These are phyloP conservation scores for Octonoba sinensis DNA, from an alignment of 2,888 invertebrate species.

Conservation along the genomic window DNA sequence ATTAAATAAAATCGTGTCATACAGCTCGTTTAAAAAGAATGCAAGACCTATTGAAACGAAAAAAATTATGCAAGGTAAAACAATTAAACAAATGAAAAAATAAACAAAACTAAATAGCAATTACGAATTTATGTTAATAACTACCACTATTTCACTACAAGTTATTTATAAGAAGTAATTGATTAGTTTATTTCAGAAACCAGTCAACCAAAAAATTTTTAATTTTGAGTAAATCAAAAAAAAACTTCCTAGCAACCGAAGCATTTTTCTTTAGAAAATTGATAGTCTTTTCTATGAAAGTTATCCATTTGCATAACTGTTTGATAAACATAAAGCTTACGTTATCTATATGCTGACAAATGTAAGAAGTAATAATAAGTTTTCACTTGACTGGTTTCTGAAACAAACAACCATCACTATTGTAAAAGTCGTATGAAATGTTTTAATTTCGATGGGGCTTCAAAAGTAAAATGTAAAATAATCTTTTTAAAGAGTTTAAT, in stretches of 20 bases:
- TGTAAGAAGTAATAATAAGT: neutral
- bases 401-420: constrained; percentile 3
- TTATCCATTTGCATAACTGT: neutral
- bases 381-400: constrained; percentile 7
- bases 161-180: no score
- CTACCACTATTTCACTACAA: no score
- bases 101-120: no score
- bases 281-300: neutral
- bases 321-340: neutral
- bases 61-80: no score
- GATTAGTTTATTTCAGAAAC: constrained; percentile 8
- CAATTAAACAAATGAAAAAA: no score
- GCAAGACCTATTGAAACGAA: no score
- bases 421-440: neutral
- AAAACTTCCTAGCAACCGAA: constrained; percentile 2
- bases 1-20: no score
- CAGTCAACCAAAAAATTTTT: constrained; percentile 5
- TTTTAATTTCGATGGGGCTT: neutral
- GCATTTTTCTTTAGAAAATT: constrained; percentile 5
- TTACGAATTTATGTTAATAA: no score
- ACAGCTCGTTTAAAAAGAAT: no score
- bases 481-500: neutral
- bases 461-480: neutral
- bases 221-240: constrained; percentile 3
- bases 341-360: neutral